phyloP scores from a whole-genome alignment of 2,888 invertebrate genomes.

The Phragmatobia fuliginosa region DNA sequence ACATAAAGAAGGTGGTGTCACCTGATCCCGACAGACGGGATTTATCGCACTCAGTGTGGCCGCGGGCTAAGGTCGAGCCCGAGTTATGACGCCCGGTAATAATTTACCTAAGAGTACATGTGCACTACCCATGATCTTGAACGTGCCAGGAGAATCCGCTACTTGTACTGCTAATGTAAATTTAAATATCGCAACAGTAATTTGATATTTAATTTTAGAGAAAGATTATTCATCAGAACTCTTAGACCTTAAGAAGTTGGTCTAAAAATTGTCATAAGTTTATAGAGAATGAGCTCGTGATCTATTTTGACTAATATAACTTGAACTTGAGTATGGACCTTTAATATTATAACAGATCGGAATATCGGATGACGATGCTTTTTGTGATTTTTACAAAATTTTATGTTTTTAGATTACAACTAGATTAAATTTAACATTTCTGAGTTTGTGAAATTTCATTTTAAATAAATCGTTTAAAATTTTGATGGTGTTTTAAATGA shows the following conservation, averaged over 20 bases:
- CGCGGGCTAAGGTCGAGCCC: slow-evolving; percentile 81
- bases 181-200: slow-evolving; percentile 8
- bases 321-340: too few relatives aligned
- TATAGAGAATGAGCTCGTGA: too few relatives aligned
- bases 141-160: slow-evolving; percentile 11
- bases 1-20: slow-evolving; percentile 88
- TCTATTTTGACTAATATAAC: too few relatives aligned
- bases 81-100: slow-evolving; percentile 82
- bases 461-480: not conserved
- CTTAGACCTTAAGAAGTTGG: too few relatives aligned
- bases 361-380: not conserved
- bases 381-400: not conserved
- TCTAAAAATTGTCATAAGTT: too few relatives aligned
- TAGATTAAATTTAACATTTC: not conserved
- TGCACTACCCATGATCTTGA: slow-evolving; percentile 47
- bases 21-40: slow-evolving; percentile 84
- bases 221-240: too few relatives aligned
- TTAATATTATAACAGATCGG: too few relatives aligned
- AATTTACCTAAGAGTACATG: slow-evolving; percentile 71
- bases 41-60: slow-evolving; percentile 83
- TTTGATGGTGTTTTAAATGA: not conserved
- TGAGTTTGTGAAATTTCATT: too few relatives aligned
- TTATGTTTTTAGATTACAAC: not conserved
- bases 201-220: not conserved
- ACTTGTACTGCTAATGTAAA: not conserved